phyloP scores from a whole-genome alignment of 2,113 vertebrate species.

The Poeciliopsis occidentalis region DNA sequence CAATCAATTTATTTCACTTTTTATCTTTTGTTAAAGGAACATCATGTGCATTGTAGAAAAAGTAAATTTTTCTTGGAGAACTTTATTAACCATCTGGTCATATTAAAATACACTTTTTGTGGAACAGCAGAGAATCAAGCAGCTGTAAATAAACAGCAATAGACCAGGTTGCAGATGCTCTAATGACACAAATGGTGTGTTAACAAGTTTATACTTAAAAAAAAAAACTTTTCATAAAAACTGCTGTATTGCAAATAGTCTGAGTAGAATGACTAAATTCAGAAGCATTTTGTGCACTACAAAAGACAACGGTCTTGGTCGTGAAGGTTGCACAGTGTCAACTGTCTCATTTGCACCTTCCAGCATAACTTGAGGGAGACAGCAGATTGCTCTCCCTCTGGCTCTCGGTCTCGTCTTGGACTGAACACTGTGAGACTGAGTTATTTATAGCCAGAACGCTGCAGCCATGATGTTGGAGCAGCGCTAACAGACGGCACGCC shows the following conservation, averaged over 20 bases:
- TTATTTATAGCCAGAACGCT: conserved; percentile 72
- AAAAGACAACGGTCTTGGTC: conserved; percentile 32
- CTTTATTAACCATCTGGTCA: background rate
- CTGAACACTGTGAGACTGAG: conserved; percentile 54
- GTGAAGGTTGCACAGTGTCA: conserved; percentile 29
- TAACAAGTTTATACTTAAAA: background rate
- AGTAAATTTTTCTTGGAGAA: background rate
- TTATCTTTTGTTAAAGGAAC: background rate
- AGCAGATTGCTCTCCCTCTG: conserved; percentile 75
- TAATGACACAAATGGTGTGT: background rate
- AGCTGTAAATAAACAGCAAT: background rate
- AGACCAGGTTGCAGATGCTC: background rate
- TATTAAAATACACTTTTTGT: background rate
- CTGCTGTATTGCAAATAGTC: too few relatives aligned
- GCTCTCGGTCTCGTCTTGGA: conserved; percentile 63
- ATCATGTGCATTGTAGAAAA: background rate
- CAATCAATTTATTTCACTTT: background rate
- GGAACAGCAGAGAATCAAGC: background rate
- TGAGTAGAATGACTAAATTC: conserved; percentile 32
- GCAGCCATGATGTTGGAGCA: conserved; percentile 64
- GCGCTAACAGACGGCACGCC: conserved; percentile 54
- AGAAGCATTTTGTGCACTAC: conserved; percentile 30
- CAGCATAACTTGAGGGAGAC: conserved; percentile 67
- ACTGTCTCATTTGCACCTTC: conserved; percentile 49
- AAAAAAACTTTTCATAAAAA: background rate